These are phyloP conservation scores for Crotalus helleri DNA, from an alignment of 2,113 vertebrate genomes.

Conservation along the genomic window DNA sequence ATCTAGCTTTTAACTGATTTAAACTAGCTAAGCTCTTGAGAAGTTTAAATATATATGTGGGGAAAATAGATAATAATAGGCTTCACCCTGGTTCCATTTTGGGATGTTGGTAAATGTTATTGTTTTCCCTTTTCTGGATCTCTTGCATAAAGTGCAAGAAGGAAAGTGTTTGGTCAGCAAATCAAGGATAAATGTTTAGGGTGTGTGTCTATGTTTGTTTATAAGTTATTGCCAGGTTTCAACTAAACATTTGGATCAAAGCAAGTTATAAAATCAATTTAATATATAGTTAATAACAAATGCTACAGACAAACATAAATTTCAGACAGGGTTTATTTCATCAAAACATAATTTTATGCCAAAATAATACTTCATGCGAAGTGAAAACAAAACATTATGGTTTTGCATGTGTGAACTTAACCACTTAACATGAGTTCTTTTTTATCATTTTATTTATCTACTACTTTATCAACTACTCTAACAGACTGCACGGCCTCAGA, in stretches of 20 bases:
- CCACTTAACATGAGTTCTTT: not conserved
- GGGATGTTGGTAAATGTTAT: constrained; percentile 52
- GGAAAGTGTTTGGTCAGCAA: constrained; percentile 48
- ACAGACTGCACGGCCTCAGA: not conserved
- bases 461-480: not conserved
- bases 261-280: constrained; percentile 57
- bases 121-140: constrained; percentile 37
- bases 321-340: not conserved
- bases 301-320: not conserved
- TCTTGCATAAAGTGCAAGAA: constrained; percentile 23
- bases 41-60: constrained; percentile 37
- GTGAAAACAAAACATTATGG: not conserved
- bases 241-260: constrained; percentile 63
- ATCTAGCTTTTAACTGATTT: constrained; percentile 13
- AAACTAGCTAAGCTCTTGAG: constrained; percentile 41
- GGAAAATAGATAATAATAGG: constrained; percentile 49
- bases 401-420: not conserved
- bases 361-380: not conserved
- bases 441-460: not conserved
- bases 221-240: constrained; percentile 54
- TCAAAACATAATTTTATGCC: not conserved
- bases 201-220: constrained; percentile 48
- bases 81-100: constrained; percentile 29
- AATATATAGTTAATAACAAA: not conserved
- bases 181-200: constrained; percentile 50